Conservation (phyloP, 2,113 vertebrate species). For the Sorex fumeus region DNA sequence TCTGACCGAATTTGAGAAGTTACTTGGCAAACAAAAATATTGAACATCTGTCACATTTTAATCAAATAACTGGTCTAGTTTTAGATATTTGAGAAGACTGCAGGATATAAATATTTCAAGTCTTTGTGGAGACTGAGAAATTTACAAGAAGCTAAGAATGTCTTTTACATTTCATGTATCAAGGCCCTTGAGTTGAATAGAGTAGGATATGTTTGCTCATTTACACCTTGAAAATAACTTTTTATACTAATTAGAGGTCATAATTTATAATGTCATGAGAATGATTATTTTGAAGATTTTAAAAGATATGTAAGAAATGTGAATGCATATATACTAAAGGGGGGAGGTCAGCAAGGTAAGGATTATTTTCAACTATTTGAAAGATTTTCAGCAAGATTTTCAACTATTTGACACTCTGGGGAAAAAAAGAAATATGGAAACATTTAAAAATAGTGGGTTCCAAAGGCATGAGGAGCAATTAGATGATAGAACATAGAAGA, state of each 20-base stretch:
- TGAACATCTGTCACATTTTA: constrained; percentile 63
- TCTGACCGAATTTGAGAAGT: constrained; percentile 37
- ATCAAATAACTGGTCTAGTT: constrained; percentile 50
- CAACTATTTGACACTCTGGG: neutral
- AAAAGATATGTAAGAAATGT: neutral
- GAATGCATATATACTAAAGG: neutral
- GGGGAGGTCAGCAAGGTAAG: neutral
- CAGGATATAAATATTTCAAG: constrained; percentile 41
- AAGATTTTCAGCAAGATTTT: neutral
- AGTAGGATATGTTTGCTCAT: neutral
- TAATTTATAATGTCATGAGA: neutral
- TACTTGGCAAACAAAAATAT: neutral
- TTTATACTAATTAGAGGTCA: neutral
- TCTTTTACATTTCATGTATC: constrained; percentile 21
- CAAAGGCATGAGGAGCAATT: neutral
- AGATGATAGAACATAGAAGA: neutral
- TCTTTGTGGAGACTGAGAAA: neutral
- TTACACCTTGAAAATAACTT: neutral
- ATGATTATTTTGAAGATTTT: constrained; percentile 9
- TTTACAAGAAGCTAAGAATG: neutral
- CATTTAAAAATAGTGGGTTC: neutral
- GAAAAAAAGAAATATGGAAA: neutral
- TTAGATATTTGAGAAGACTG: neutral
- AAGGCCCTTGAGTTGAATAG: neutral
- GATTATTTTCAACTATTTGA: too few species aligned